Base-by-base conservation (phyloP, 2,888 invertebrate species). In the Ophion obscuratus region DNA sequence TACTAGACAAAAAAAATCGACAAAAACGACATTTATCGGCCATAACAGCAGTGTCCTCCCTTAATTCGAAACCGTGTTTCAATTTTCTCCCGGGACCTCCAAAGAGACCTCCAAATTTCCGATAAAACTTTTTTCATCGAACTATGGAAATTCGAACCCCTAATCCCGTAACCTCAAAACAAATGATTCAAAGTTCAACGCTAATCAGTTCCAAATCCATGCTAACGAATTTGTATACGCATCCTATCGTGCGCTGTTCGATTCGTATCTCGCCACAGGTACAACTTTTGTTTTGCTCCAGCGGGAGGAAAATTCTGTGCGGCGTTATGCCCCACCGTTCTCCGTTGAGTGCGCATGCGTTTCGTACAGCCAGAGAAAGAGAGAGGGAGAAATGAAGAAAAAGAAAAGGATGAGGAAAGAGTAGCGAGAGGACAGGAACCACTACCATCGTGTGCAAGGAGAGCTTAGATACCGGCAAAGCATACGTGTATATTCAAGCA, bases 401-500 rank as follows among this genome's bases (percentile, higher is more conserved):
- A 57, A 73, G 68, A 75, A 17, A 66, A 73, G 24, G 53, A 57
- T 31, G 73, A 79, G 75, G 66, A 57, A 73, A 71, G 76, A 81
- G 75, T 17, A 83, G 76, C 75, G 85, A 81, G 86, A 87, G 85
- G 61, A 61, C 80, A 80, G 64, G 71, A 70, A 77, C 59, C 20
- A 67, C 47, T 61, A 47, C 64, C 64, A 70, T 5, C 76, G 59
- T 57, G 62, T 24, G 20, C 59, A 36, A 74, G 44, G 57, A 73
- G 71, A 66, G 20, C 66, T 74, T 57, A 31, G 68, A 73, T 68
- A 70, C 70, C 62, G 62, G 74, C 66, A 59, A 47, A 31, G 57
- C 31, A 24, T 14, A 77, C 24, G 20, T 57, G 9, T 71, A 61
- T 68, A 20, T 67, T 3, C 53, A 14, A 14, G 20, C 31, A 40